Percentiles rank a stretch among this genome's conserved stretches.
These are phyloP conservation scores for Hydrophis major DNA, from an alignment of 2,797 vertebrate genomes.

Conservation along the genomic window DNA sequence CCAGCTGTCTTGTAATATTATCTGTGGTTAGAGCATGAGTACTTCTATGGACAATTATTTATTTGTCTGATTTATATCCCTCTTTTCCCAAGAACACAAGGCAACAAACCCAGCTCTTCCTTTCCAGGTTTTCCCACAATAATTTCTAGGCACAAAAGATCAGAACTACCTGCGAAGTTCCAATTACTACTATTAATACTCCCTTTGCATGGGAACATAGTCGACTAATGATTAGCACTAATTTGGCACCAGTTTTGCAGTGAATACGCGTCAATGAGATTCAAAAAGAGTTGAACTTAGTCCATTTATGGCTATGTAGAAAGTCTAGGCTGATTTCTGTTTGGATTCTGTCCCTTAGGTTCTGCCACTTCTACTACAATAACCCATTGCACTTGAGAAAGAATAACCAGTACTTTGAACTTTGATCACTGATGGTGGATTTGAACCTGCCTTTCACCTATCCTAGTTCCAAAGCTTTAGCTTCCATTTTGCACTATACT, in stretches of 20 bases:
- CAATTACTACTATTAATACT: neutral
- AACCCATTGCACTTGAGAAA: neutral
- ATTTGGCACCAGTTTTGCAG: neutral
- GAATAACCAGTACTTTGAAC: neutral
- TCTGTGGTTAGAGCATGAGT: constrained; percentile 17
- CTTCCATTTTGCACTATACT: neutral
- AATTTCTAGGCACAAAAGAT: neutral
- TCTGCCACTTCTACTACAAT: neutral
- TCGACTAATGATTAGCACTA: neutral
- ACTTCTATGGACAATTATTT: constrained; percentile 11
- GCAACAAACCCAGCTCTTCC: neutral
- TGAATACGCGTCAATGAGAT: neutral
- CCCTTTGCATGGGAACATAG: neutral
- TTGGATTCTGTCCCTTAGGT: neutral
- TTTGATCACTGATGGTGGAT: neutral
- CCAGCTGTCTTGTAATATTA: neutral
- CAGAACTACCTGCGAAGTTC: neutral
- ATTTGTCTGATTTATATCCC: neutral
- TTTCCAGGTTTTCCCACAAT: neutral
- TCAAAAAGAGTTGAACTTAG: neutral
- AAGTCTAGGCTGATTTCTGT: neutral
- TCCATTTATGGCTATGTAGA: neutral
- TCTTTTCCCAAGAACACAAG: neutral
- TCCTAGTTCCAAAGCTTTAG: neutral
- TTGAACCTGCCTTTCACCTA: neutral